Conservation (phyloP, 2,797 vertebrate genomes). For the Sarcophilus harrisii region DNA sequence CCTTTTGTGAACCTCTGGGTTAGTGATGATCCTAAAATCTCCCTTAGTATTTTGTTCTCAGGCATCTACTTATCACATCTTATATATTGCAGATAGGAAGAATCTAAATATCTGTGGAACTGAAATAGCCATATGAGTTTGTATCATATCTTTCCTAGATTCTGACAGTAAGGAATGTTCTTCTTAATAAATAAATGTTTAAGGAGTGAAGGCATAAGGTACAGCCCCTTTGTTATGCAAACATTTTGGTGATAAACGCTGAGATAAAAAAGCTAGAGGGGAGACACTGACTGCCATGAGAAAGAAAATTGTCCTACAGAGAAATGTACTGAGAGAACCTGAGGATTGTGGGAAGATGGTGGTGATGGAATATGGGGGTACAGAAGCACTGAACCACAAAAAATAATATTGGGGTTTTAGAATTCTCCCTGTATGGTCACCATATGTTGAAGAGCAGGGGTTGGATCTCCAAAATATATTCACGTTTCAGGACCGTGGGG, state of each 20-base stretch:
- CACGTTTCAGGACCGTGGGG: no score
- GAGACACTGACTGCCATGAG: not conserved
- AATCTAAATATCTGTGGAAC: not conserved
- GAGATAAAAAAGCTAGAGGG: not conserved
- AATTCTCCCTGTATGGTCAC: no score
- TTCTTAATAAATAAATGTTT: not conserved
- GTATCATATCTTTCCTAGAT: not conserved
- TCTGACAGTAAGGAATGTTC: not conserved
- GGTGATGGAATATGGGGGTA: not conserved
- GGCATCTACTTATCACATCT: not conserved
- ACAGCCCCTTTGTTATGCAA: not conserved
- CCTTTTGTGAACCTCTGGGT: not conserved
- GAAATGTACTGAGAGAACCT: not conserved
- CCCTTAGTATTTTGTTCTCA: not conserved
- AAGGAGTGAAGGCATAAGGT: not conserved
- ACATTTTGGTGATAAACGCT: not conserved
- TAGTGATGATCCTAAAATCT: not conserved
- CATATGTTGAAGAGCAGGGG: no score
- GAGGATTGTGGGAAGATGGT: not conserved
- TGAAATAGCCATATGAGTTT: not conserved
- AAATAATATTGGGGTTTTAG: no score
- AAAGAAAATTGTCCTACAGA: not conserved
- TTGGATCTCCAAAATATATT: no score
- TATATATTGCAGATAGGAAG: not conserved
- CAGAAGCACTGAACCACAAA: no score